Evolutionary conservation across 2,888 invertebrate species (phyloP), one percentile per base, ranked within the genome.

Genomic region (Neoitamus cyanurus): DNA sequence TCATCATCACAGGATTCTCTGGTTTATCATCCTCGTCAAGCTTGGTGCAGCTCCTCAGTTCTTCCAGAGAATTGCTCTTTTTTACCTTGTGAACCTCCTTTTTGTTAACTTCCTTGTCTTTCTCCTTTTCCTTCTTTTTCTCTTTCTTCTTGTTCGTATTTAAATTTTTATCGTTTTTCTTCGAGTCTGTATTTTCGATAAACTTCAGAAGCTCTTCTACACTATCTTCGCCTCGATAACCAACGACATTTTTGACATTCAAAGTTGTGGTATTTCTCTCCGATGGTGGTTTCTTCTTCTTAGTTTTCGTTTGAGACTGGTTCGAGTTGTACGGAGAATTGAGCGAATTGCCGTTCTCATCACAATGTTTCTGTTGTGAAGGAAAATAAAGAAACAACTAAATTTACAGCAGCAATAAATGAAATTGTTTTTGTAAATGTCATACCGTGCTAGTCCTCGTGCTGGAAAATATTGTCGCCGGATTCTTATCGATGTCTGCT

Each of bases 331-430:
- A 92, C 88, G 90, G 93, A 13, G 86, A 86, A 37, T 85, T 85
- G 89, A 96, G 92, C 46, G 96, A 93, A 90, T 96, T 96, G 86
- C 95, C 96, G 90, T 96, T 96, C 92, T 96, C 96, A 91, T 96
- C 96, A 86, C 95, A 92, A 86, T 94, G 89, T 73, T 90, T 90
- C 89, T 91, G 75, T 31, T 83, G 69, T 70, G 58, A 69, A 42
- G 46, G 93, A 91, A 94, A 95, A 93, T 94, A 91, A 84, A 92
- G 93, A 87, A 86, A 87, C 84, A 46, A 82, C 82, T 82, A 85
- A 77, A 70, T 20, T 84, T 85, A 72, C 58, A 78, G 77, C 58
- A 78, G 78, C 48, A 72, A 46, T 42, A 70, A 83, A 82, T 69
- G 37, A 82, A 69, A 69, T 30, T 82, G 69, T 37, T 42, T 15